These are phyloP conservation scores for Nasua narica DNA, from an alignment of 2,797 vertebrate species.

Conservation along the genomic window DNA sequence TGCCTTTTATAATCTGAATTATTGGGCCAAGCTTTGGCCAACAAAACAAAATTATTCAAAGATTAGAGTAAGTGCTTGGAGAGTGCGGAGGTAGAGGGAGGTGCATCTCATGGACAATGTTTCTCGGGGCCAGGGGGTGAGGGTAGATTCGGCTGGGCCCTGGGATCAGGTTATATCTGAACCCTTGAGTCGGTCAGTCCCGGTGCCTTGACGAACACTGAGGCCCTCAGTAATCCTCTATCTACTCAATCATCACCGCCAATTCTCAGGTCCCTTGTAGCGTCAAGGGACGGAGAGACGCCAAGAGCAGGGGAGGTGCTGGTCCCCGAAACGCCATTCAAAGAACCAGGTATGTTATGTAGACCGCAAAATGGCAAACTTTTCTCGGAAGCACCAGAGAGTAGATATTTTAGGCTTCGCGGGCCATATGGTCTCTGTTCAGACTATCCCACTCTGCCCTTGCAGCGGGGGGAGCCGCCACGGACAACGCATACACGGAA, in stretches of 20 bases:
- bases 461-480: accelerated
- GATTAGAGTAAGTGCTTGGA: background rate
- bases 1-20: background rate
- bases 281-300: background rate
- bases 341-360: background rate
- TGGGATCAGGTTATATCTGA: background rate
- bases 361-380: background rate
- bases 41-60: background rate
- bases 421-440: accelerated
- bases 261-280: background rate
- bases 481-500: accelerated
- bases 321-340: background rate
- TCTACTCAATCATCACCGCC: background rate
- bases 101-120: background rate
- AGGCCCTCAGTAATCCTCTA: background rate
- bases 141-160: background rate
- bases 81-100: background rate
- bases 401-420: background rate
- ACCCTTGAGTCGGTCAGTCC: background rate
- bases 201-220: background rate
- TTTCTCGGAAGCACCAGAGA: background rate
- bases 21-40: background rate
- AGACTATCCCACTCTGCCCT: no score
- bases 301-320: background rate
- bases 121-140: accelerated